These are phyloP conservation scores for Diachasma alloeum DNA, from an alignment of 1,140 invertebrate genomes.

Conservation along the genomic window DNA sequence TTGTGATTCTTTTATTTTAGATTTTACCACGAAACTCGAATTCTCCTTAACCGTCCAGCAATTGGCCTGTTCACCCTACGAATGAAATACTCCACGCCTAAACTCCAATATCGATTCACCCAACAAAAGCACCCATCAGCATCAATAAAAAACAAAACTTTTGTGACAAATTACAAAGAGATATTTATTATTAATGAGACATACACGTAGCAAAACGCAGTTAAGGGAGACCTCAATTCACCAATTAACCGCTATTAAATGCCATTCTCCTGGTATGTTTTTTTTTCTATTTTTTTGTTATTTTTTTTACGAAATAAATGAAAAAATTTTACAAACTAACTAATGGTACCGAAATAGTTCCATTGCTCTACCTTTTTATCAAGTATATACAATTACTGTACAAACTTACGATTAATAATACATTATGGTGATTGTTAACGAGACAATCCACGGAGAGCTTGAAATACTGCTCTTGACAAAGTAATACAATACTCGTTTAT, in stretches of 20 bases:
- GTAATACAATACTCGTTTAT: neutral
- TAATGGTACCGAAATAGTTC: neutral
- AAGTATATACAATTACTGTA: conserved; percentile 32
- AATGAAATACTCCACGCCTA: too few species aligned
- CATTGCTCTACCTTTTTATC: conserved; percentile 1
- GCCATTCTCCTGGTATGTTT: neutral
- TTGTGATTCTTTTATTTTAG: too few species aligned
- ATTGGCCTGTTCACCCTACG: too few species aligned
- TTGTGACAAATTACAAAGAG: conserved; percentile 4
- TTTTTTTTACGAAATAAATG: conserved; percentile 27
- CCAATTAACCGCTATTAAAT: neutral
- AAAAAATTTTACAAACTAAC: conserved; percentile 20
- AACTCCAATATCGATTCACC: too few species aligned
- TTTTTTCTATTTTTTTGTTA: conserved; percentile 14
- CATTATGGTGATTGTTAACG: conserved; percentile 23
- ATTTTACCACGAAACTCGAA: too few species aligned
- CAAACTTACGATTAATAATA: conserved; percentile 34
- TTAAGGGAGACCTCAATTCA: neutral
- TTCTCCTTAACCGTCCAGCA: too few species aligned
- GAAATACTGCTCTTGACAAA: neutral
- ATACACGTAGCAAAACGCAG: conserved; percentile 2
- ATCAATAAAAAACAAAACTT: neutral
- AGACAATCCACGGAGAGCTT: neutral
- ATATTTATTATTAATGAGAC: conserved; percentile 4
- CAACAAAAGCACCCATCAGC: too few species aligned